Base-by-base conservation (phyloP, 1,140 invertebrate species). In the Plectrocnemia conspersa region DNA sequence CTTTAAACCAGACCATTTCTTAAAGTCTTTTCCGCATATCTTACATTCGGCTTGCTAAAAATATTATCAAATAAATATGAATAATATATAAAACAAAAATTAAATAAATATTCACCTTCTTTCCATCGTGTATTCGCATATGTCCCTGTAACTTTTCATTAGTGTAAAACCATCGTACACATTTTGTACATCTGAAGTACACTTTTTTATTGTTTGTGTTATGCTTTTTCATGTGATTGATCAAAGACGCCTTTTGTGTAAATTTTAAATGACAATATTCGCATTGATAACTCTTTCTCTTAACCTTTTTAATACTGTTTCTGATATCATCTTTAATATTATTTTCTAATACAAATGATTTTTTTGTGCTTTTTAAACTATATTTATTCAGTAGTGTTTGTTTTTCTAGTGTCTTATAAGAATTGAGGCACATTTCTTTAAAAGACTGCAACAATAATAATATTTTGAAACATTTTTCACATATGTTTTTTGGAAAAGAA, bases 41-140 rank as follows among this genome's bases (percentile, higher is more conserved):
- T 48, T 52, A 21, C 55, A 57, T 52, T 57, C 48, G n/a, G 55
- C 55, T 36, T 50, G 55, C 48, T 56, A n/a, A 29, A 45, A 54
- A 7, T 40, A 19, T 21, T 50, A 6, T 10, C 13, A 13, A 18
- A 13, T 22, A 23, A 6, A 16, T 10, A 23, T 5, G 24, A 19
- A 24, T 16, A 52, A 23, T 3, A 3, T 18, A 41, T 21, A 27
- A 47, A 7, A 47, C 6, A 32, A 35, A 13, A n/a, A 47, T 13
- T 25, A 7, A n/a, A 25, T 24, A 25, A 47, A 3, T 27, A 16
- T 16, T 5, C 9, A 56, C 54, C 54, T 57, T 57, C 24, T 57
- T 57, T 16, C 55, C 55, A 18, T 57, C 40, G 19, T 57, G 55
- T 16, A 35, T 57, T 38, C 55, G 29, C 6, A 52, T 19, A 23